Percentiles rank a stretch among this genome's conserved stretches.
Conservation (phyloP, 2,888 invertebrate genomes). For the Sphinx pinastri region DNA sequence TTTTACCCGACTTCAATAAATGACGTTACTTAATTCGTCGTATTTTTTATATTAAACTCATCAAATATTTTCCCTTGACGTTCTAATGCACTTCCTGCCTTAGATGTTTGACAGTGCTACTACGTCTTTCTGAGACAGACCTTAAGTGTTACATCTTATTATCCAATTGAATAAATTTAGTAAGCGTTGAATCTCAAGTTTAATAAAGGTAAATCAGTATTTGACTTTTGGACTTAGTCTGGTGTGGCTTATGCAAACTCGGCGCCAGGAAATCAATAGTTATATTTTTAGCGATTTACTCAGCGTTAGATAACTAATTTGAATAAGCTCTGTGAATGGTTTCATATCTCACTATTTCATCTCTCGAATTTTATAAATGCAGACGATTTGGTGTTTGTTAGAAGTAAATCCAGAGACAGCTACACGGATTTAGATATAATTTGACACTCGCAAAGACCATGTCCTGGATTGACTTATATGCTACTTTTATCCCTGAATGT, state of each 20-base stretch:
- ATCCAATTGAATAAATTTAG: slow-evolving; percentile 67
- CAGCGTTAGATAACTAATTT: slow-evolving; percentile 11
- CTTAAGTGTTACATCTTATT: slow-evolving; percentile 52
- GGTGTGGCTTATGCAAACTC: slow-evolving; percentile 31
- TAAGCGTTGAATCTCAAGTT: slow-evolving; percentile 43
- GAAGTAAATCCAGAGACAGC: too few relatives aligned
- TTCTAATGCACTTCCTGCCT: slow-evolving; percentile 9
- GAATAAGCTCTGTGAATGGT: background rate
- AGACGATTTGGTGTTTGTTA: too few relatives aligned
- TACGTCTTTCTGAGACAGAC: slow-evolving; percentile 35
- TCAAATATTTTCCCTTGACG: background rate
- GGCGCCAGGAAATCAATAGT: slow-evolving; percentile 6
- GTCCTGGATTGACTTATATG: too few relatives aligned
- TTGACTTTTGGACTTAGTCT: slow-evolving; percentile 38
- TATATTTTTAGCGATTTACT: slow-evolving; percentile 4
- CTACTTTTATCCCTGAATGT: too few relatives aligned
- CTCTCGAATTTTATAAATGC: too few relatives aligned
- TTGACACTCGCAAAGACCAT: too few relatives aligned
- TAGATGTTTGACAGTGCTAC: slow-evolving; percentile 9
- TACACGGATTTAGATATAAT: too few relatives aligned
- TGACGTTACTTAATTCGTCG: too few relatives aligned
- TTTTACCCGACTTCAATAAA: too few relatives aligned
- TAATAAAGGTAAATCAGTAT: slow-evolving; percentile 48
- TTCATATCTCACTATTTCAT: background rate
- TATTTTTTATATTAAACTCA: background rate